Base-by-base conservation (phyloP, 2,888 invertebrate genomes). In the Chorisops tibialis region DNA sequence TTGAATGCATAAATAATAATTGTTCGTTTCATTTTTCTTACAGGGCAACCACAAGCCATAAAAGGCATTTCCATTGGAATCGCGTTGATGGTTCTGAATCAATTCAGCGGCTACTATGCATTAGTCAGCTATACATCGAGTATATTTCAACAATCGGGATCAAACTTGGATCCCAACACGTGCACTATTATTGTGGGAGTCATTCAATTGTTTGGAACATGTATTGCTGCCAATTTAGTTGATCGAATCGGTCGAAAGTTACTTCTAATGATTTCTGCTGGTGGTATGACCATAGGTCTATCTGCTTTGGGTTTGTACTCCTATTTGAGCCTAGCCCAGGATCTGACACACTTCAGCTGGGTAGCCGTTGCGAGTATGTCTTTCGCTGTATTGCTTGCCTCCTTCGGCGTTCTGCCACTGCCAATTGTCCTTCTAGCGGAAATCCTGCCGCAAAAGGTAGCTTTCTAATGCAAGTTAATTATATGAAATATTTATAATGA, bases 91-190 rank as follows among this genome's bases (percentile, higher is more conserved):
- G 16, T 69, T 24, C 68, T 74, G 0, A 73, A 73, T 62, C 73
- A 73, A 39, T 71, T 71, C 49, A 70, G 74, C 30, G 75, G 77
- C 3, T 65, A 69, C 11, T 76, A 73, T 47, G 72, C 73, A 7
- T 71, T 77, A 43, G 67, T 74, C 2, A 77, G 73, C 59, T 78
- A 78, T 56, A 73, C 76, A 68, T 72, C 76, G 12, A 66, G 69
- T 14, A 75, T 78, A 38, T 77, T 78, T 60, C 67, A 67, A 6
- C 66, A 69, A 2, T 70, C 75, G 0, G 71, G 74, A 0, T 70
- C 74, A 0, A 52, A 67, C 4, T 63, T 77, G 37, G 72, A 74
- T 62, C 73, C 74, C 1, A 75, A 75, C 12, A 70, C 70, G 0
- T 70, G 71, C 48, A 74, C 77, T 0, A 76, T 77, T 4, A 71